Evolutionary conservation across 1,140 invertebrate genomes (phyloP).

Genomic region (Zophobas morio): DNA sequence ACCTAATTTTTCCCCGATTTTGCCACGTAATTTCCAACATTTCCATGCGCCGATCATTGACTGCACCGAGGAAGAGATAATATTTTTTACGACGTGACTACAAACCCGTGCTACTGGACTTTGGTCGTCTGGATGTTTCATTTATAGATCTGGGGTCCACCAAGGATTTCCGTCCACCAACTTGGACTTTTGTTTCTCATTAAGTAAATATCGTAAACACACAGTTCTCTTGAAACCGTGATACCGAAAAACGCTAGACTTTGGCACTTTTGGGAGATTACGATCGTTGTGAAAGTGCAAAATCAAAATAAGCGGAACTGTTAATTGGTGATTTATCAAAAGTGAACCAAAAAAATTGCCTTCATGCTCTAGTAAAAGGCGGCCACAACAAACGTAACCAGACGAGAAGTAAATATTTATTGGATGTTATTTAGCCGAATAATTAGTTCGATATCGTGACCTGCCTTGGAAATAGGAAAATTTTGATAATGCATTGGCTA

Average conservation of each 20-base stretch:
- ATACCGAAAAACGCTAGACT: too few relatives aligned
- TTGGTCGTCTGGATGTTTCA: conserved; percentile 39
- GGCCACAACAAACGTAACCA: not conserved
- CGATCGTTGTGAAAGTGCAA: too few relatives aligned
- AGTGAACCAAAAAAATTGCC: not conserved
- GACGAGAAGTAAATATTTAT: conserved; percentile 30
- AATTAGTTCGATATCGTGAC: conserved; percentile 8
- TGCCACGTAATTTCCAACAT: not conserved
- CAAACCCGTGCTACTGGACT: conserved; percentile 25
- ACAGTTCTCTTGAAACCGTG: not conserved
- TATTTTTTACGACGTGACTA: conserved; percentile 36
- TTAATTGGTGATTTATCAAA: too few relatives aligned
- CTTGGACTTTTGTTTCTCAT: conserved; percentile 5
- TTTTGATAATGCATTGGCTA: conserved; percentile 28
- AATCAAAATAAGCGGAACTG: too few relatives aligned
- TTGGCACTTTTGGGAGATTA: too few relatives aligned
- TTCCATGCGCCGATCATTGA: conserved; percentile 29
- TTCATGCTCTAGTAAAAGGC: conserved; percentile 1
- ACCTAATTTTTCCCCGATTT: not conserved
- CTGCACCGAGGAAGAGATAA: conserved; percentile 33
- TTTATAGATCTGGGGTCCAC: conserved; percentile 24
- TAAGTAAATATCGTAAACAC: not conserved
- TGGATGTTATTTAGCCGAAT: conserved; percentile 24
- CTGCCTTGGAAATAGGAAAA: conserved; percentile 28
- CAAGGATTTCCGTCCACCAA: conserved; percentile 37